Evolutionary conservation across 2,888 invertebrate genomes (phyloP), one percentile per base, ranked within the genome.

Genomic region (Cordilura impudica): DNA sequence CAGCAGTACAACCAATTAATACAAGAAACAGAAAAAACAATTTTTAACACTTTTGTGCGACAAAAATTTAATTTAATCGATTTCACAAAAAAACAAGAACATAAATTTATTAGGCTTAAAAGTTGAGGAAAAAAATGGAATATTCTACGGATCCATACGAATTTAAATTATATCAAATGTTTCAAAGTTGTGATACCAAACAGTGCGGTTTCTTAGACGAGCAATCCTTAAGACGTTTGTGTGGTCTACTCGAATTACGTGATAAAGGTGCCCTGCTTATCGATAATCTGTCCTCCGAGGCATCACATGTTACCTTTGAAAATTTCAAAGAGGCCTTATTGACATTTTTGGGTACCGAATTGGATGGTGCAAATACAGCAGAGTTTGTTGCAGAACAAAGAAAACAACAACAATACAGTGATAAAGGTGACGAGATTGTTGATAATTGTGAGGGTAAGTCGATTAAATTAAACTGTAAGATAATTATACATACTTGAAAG

Each of bases 311-410:
- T 31, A 92, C 94, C 72, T 96, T 96, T 90, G 90, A 92, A 21
- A 93, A 94, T 87, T 96, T 96, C 87, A 94, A 95, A 85, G 94
- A 94, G 88, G 95, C 94, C 6, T 90, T 96, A 79, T 90, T 96
- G 26, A 91, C 93, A 77, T 92, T 95, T 83, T 91, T 95, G 72
- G 94, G 93, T 88, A 93, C 90, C 84, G 91, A 91, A 77, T 85
- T 86, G 45, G 89, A 90, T 54, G 84, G 86, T 53, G 69, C 60
- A 31, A 65, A 51, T 49, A 67, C 75, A 16, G 69, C 14, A 49
- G 67, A 53, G 16, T 49, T 66, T 45, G 31, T 10, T 51, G 67
- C 73, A 23, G 71, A 56, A 18, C 45, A 63, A 76, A 49, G 12
- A 29, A 74, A 63, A 39, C 67, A 35, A 39, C 45, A 58, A 21